These are phyloP conservation scores for Erebia palarica DNA, from an alignment of 2,888 invertebrate genomes.

Conservation along the genomic window DNA sequence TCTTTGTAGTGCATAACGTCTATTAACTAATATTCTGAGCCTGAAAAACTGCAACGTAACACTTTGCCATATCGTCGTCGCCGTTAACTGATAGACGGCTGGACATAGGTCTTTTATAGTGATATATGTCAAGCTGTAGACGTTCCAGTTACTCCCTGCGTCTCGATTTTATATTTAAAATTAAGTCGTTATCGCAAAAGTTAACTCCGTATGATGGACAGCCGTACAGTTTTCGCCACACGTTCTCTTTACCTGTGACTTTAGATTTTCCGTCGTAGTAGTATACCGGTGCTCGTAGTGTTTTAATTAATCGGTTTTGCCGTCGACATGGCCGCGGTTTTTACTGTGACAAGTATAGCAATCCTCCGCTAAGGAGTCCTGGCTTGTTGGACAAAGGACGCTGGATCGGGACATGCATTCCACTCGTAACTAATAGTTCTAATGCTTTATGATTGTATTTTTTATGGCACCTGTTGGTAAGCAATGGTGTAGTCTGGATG, in stretches of 20 bases:
- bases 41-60: no score
- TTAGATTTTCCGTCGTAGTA: slow-evolving; percentile 39
- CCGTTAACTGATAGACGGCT: no score
- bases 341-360: slow-evolving; percentile 18
- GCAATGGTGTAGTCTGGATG: not conserved
- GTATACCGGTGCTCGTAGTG: slow-evolving; percentile 40
- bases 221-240: not conserved
- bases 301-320: slow-evolving; percentile 41
- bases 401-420: not conserved
- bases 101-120: no score
- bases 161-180: no score
- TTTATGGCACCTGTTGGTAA: not conserved
- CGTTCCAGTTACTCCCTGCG: no score
- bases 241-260: not conserved
- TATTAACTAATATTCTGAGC: no score
- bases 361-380: not conserved
- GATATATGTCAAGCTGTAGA: no score
- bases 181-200: no score
- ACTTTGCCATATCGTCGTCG: no score
- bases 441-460: not conserved
- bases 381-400: not conserved
- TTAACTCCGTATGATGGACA: not conserved
- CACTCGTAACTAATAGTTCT: not conserved
- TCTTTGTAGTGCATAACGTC: no score
- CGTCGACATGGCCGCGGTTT: slow-evolving; percentile 19